Evolutionary conservation across 2,113 vertebrate genomes (phyloP), one percentile per base, ranked within the genome.

Genomic region (Donacobius atricapilla): DNA sequence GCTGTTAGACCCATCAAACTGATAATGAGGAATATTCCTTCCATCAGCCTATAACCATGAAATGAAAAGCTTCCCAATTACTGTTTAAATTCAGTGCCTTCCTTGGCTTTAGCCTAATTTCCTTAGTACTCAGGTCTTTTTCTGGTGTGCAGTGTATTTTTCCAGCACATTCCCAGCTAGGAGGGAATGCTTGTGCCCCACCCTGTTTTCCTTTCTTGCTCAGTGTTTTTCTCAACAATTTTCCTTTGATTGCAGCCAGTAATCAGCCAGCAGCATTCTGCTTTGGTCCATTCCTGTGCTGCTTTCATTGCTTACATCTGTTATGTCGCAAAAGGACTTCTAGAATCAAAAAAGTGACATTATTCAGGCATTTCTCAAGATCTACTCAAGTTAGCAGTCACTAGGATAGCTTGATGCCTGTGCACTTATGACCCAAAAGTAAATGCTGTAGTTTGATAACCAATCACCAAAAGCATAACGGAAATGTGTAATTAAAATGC

Each of bases 11-110:
- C 11, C 40, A 66, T 65, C 50, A 76, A 56, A 58, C 16, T 65
- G 61, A 61, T 83, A 79, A 91, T 65, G 66, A 89, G 48, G 31
- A 87, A 61, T 68, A 60, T 12, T 47, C 45, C 51, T 89, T 85
- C 50, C 75, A 80, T 35, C 57, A 93, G 60, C 23, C 28, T 69
- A 4, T 30, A 83, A 61, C 17, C 0, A 0, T 61, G 48, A 72
- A 91, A 91, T 92, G 40, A 93, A 87, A 85, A 60, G 66, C 75
- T 80, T 92, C 23, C 44, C 81, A 91, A 89, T 71, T 88, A 57
- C 42, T 78, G 71, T 53, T 86, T 33, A 83, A 73, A 92, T 72
- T 85, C 37, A 57, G 53, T 68, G 25, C 6, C 57, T 85, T 93
- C 23, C 18, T 81, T 94, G 71, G 15, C 44, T 92, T 87, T 81